A percentile compares a stretch with the other conserved stretches of the same genome.
Evolutionary conservation across 1,140 invertebrate species (phyloP).

Genomic region (Sycophaga agraensis): DNA sequence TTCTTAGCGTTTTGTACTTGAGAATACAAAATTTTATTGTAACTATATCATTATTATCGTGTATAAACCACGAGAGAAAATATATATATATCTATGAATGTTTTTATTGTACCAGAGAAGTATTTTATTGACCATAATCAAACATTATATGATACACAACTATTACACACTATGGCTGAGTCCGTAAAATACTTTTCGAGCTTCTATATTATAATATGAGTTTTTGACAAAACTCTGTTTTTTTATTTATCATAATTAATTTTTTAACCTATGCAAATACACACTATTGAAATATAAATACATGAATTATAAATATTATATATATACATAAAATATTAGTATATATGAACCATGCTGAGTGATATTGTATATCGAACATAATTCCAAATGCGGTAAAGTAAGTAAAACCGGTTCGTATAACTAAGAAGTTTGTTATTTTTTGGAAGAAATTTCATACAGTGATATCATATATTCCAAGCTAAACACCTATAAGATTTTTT

Average conservation of each 20-base stretch:
- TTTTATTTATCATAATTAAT: conserved; percentile 10
- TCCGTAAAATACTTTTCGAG: conserved; percentile 22
- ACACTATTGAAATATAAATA: not conserved
- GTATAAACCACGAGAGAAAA: conserved; percentile 11
- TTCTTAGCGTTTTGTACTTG: conserved; percentile 21
- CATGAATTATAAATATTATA: not conserved
- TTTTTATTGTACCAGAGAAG: conserved; percentile 19
- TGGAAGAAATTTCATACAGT: conserved; percentile 14
- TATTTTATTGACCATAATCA: conserved; percentile 21
- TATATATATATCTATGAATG: conserved; percentile 18
- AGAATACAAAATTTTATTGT: conserved; percentile 13
- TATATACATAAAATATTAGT: too few relatives aligned
- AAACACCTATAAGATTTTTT: conserved; percentile 3
- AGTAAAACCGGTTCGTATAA: conserved; percentile 2
- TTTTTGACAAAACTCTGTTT: not conserved
- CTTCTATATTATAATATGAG: not conserved
- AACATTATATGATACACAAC: conserved; percentile 7
- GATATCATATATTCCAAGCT: conserved; percentile 5
- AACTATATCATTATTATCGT: conserved; percentile 16
- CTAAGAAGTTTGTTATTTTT: conserved; percentile 19
- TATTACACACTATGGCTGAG: not conserved
- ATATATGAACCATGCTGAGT: too few relatives aligned
- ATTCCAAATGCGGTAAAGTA: not conserved
- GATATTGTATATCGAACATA: not conserved
- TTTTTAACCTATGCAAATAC: conserved; percentile 6